phyloP scores from a whole-genome alignment of 2,888 invertebrate genomes.

The Selenia dentaria region DNA sequence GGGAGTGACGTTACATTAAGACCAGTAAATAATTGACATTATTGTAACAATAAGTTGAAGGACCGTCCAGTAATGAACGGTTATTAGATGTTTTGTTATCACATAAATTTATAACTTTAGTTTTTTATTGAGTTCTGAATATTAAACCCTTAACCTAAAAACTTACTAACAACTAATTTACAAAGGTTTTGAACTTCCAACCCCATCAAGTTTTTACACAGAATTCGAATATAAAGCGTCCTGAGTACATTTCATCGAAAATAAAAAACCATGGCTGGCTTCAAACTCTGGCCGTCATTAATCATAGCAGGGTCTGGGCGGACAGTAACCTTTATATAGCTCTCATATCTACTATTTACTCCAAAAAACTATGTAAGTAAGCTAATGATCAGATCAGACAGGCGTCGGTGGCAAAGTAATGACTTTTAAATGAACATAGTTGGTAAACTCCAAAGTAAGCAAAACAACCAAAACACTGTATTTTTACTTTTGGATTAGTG shows the following conservation, averaged over 20 bases:
- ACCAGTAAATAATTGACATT: too few relatives aligned
- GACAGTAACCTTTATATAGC: conserved; percentile 37
- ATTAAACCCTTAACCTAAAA: too few relatives aligned
- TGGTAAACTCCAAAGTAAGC: too few relatives aligned
- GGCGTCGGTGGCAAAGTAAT: not conserved
- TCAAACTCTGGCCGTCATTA: conserved; percentile 73
- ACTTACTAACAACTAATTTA: not conserved
- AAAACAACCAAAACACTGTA: too few relatives aligned
- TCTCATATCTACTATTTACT: conserved; percentile 9
- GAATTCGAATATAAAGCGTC: not conserved
- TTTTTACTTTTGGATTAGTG: too few relatives aligned
- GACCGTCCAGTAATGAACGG: too few relatives aligned
- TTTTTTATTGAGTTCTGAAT: too few relatives aligned
- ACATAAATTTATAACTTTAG: too few relatives aligned
- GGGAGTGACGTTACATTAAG: too few relatives aligned
- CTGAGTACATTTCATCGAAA: conserved; percentile 17
- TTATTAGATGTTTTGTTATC: too few relatives aligned
- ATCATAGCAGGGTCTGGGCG: conserved; percentile 72
- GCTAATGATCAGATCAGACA: conserved; percentile 15
- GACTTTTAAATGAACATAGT: conserved; percentile 27
- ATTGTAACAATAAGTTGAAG: too few relatives aligned
- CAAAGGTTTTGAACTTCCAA: not conserved
- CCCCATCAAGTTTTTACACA: conserved; percentile 6
- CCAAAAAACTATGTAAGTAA: conserved; percentile 16
- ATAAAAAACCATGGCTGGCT: conserved; percentile 59